phyloP scores from a whole-genome alignment of 2,113 vertebrate species.

The Meleagris gallopavo region DNA sequence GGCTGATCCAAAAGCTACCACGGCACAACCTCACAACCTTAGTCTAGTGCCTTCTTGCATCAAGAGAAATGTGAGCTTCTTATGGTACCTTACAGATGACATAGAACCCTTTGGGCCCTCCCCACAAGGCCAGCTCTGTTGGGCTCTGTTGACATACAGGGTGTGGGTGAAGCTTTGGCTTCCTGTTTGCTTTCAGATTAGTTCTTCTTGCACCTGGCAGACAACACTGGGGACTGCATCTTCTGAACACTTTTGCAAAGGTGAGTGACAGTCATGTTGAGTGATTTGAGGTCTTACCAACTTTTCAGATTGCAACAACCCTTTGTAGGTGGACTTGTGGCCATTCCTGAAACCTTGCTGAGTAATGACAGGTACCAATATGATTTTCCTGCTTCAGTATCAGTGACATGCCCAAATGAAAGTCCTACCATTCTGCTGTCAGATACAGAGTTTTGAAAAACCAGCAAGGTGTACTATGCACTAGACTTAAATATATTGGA shows the following conservation, averaged over 20 bases:
- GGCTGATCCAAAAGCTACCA: background rate
- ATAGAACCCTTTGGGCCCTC: background rate
- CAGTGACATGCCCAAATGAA: background rate
- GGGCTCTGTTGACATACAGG: background rate
- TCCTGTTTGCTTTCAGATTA: background rate
- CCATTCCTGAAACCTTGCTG: background rate
- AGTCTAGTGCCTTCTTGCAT: background rate
- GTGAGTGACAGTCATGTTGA: background rate
- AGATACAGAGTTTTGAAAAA: background rate
- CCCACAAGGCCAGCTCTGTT: background rate
- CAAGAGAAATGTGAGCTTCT: background rate
- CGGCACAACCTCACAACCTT: background rate
- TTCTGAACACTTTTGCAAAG: background rate
- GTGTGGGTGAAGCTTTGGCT: background rate
- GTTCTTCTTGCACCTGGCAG: background rate
- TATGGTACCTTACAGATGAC: background rate
- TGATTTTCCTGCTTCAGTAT: background rate
- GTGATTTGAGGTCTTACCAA: background rate
- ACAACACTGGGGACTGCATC: background rate
- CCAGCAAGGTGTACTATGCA: background rate
- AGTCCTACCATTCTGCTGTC: background rate
- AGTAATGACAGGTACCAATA: background rate
- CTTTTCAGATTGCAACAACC: background rate
- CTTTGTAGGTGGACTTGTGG: background rate
- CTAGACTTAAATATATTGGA: background rate